Evolutionary conservation across 2,113 vertebrate genomes (phyloP).

Genomic region (Nesogale talazaci): DNA sequence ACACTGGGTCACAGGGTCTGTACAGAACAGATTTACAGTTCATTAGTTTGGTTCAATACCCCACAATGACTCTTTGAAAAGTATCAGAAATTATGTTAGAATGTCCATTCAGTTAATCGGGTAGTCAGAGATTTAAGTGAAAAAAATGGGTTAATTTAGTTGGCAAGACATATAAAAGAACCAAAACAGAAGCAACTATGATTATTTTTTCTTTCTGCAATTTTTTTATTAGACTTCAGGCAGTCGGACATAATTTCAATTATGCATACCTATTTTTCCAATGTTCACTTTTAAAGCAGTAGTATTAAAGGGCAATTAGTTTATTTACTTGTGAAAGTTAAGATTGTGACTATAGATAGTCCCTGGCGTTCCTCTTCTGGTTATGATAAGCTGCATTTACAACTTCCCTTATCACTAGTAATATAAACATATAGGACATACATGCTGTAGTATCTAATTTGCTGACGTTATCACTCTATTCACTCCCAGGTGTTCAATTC

Average conservation of each 20-base stretch:
- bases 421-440: no score
- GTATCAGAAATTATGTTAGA: not conserved
- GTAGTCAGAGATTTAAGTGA: conserved; percentile 22
- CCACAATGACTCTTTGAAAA: not conserved
- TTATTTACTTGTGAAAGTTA: not conserved
- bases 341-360: no score
- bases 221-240: conserved; percentile 15
- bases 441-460: no score
- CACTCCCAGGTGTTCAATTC: no score
- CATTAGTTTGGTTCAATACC: not conserved
- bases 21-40: not conserved
- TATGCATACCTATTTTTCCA: not conserved
- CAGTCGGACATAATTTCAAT: not conserved
- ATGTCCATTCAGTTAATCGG: not conserved
- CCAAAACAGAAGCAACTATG: not conserved
- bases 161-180: conserved; percentile 1
- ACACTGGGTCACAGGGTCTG: not conserved
- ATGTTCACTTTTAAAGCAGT: conserved; percentile 5
- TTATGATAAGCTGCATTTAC: no score
- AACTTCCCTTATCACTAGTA: no score
- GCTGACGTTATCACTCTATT: no score
- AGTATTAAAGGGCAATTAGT: conserved; percentile 10
- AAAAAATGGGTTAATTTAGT: conserved; percentile 23
- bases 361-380: no score
- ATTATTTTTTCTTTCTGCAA: not conserved